Percentiles rank a stretch among this genome's conserved stretches.
These are phyloP conservation scores for Limnephilus lunatus DNA, from an alignment of 2,888 invertebrate species.

Conservation along the genomic window DNA sequence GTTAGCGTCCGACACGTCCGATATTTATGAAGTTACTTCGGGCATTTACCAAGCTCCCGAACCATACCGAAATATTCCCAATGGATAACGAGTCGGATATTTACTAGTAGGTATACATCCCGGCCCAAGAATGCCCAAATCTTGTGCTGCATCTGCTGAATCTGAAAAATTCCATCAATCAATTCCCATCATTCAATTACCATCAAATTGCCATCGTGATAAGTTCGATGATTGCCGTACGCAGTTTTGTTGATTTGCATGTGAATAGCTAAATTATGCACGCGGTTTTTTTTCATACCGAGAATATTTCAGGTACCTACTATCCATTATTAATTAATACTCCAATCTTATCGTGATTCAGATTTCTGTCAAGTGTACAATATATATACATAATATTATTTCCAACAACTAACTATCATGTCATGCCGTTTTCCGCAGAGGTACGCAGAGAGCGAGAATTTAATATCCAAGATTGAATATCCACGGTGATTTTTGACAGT, in stretches of 20 bases:
- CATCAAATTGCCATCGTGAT: conserved; percentile 12
- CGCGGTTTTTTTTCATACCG: background rate
- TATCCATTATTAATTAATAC: background rate
- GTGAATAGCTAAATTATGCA: conserved; percentile 10
- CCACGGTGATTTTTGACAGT: too few relatives aligned
- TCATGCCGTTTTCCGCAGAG: too few relatives aligned
- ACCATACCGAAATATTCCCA: too few relatives aligned
- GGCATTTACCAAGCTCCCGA: too few relatives aligned
- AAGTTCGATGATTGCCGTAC: conserved; percentile 3
- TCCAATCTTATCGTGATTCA: background rate
- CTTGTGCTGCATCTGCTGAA: background rate
- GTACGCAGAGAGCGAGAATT: too few relatives aligned
- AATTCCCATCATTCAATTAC: background rate
- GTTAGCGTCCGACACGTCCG: too few relatives aligned
- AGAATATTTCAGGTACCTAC: background rate
- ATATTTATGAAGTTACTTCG: too few relatives aligned
- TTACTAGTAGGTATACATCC: background rate
- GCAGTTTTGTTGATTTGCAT: conserved; percentile 31
- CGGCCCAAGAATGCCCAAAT: background rate
- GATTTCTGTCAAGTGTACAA: background rate
- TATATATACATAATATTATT: too few relatives aligned
- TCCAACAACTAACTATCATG: too few relatives aligned
- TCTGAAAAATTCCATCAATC: background rate
- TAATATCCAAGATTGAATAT: too few relatives aligned
- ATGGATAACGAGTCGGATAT: too few relatives aligned